phyloP scores from a whole-genome alignment of 2,113 vertebrate genomes.

The Pachypanchax playfairii region DNA sequence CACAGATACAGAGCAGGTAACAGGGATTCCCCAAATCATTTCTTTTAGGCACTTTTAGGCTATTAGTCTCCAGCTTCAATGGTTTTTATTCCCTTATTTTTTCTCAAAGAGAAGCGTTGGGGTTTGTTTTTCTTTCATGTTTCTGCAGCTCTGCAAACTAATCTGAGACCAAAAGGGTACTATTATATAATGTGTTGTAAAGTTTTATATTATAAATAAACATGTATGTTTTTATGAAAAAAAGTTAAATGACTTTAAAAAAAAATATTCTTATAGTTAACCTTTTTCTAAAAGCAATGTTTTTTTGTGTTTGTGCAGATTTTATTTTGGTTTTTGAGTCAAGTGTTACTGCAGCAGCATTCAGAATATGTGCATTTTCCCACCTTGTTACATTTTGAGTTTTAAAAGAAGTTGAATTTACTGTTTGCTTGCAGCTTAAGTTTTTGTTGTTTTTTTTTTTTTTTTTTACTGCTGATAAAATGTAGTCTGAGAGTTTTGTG shows the following conservation, averaged over 20 bases:
- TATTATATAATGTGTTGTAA: constrained; percentile 80
- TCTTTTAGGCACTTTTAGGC: constrained; percentile 63
- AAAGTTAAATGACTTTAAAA: constrained; percentile 29
- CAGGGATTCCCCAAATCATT: constrained; percentile 2
- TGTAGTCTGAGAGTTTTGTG: constrained; percentile 8
- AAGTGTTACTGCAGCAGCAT: constrained; percentile 36
- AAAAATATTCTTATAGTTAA: constrained; percentile 42
- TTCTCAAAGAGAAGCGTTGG: constrained; percentile 21
- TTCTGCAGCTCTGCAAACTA: constrained; percentile 60
- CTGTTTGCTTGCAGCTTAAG: constrained; percentile 32
- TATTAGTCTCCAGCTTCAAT: constrained; percentile 27
- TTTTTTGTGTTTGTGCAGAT: constrained; percentile 46
- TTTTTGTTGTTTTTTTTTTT: too few species aligned
- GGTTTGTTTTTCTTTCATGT: constrained; percentile 36
- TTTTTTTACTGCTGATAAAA: constrained; percentile 8
- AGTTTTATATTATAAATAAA: constrained; percentile 78
- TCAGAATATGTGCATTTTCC: constrained; percentile 59
- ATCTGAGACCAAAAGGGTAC: constrained; percentile 77
- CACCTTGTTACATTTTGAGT: constrained; percentile 42
- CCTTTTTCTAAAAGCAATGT: constrained; percentile 67
- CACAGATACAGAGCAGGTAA: constrained; percentile 17
- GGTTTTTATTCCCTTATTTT: constrained; percentile 16
- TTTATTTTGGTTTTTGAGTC: constrained; percentile 31
- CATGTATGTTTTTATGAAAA: constrained; percentile 77
- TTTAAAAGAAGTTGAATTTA: constrained; percentile 36